Conservation (phyloP, 2,113 vertebrate species). For the Illadopsis cleaveri region DNA sequence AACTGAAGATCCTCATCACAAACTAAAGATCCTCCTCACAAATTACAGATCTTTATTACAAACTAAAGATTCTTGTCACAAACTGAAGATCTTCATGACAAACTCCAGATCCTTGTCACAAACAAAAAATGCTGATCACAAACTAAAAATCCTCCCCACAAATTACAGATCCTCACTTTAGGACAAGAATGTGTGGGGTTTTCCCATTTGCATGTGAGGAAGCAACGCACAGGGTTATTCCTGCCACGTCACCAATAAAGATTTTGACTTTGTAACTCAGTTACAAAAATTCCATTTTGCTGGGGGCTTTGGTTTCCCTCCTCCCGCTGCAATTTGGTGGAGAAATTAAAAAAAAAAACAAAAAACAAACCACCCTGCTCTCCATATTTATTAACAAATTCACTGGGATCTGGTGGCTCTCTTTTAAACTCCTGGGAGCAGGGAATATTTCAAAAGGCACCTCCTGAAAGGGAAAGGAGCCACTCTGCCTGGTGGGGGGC, state of each 20-base stretch:
- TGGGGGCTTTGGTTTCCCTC: neutral
- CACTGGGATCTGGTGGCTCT: neutral
- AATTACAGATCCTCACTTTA: neutral
- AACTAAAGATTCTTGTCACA: neutral
- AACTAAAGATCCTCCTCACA: neutral
- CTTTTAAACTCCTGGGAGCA: neutral
- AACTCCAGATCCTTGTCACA: too few relatives aligned
- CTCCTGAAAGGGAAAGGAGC: constrained; percentile 29
- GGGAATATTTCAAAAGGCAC: neutral
- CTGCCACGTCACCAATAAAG: neutral
- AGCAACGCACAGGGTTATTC: neutral
- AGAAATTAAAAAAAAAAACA: neutral
- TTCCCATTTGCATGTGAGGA: neutral
- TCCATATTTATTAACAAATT: neutral
- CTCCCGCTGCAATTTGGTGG: neutral
- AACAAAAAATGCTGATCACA: accelerated
- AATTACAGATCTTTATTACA: neutral
- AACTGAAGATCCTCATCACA: neutral
- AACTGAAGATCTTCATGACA: neutral
- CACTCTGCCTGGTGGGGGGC: neutral
- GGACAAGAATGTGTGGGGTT: neutral
- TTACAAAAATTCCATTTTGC: neutral
- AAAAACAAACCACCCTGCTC: accelerated
- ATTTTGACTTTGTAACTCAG: neutral
- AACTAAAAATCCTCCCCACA: accelerated